phyloP scores from a whole-genome alignment of 2,888 invertebrate genomes.

The Scaptodrosophila latifasciaeformis region DNA sequence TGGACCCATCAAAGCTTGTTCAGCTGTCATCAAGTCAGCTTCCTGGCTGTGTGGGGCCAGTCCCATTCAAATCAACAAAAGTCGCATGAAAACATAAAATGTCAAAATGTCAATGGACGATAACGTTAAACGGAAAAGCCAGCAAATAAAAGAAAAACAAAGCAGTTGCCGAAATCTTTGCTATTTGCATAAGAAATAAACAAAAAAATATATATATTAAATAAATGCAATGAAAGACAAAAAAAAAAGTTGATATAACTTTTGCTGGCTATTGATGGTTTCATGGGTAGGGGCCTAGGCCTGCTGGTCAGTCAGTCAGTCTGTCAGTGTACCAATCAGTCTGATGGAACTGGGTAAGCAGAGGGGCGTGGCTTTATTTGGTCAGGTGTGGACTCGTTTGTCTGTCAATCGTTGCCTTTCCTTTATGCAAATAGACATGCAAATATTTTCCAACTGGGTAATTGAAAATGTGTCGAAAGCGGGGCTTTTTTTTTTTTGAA shows the following conservation, averaged over 20 bases:
- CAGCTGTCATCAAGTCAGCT: constrained; percentile 54
- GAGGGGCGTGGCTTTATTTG: constrained; percentile 30
- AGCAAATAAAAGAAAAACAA: constrained; percentile 13
- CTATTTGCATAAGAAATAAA: constrained; percentile 14
- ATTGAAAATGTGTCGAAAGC: constrained; percentile 18
- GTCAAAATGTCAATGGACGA: constrained; percentile 66
- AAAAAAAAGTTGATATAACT: not conserved
- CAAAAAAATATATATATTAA: constrained; percentile 5
- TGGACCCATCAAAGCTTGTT: constrained; percentile 42
- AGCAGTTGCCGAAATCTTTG: constrained; percentile 37
- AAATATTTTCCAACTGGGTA: constrained; percentile 18
- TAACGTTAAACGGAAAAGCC: constrained; percentile 57
- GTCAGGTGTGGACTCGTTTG: constrained; percentile 62
- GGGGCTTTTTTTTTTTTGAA: constrained; percentile 14
- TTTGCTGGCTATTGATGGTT: not conserved
- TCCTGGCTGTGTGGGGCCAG: constrained; percentile 37
- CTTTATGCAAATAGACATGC: constrained; percentile 52
- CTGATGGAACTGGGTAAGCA: not conserved
- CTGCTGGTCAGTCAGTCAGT: constrained; percentile 13
- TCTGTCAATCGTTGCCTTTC: constrained; percentile 56
- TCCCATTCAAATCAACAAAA: constrained; percentile 17
- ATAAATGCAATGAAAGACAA: constrained; percentile 13
- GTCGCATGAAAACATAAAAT: constrained; percentile 31
- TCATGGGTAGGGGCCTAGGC: not conserved
- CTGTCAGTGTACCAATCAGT: not conserved